A percentile compares a stretch with the other conserved stretches of the same genome.
phyloP scores from a whole-genome alignment of 2,888 invertebrate species.

The Cantharis rustica region DNA sequence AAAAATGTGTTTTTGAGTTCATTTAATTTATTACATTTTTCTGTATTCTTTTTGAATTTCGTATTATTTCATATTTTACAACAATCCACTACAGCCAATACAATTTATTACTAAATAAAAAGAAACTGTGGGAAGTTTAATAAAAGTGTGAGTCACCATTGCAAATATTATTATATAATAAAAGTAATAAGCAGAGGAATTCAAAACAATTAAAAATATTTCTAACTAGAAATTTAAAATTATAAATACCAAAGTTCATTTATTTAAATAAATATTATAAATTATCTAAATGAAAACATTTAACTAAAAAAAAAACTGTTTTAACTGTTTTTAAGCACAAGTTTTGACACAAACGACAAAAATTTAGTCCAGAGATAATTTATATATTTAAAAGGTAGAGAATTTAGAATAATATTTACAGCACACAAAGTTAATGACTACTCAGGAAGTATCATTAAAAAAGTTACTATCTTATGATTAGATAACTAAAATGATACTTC shows the following conservation, averaged over 20 bases:
- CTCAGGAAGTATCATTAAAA: neutral
- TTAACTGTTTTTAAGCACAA: neutral
- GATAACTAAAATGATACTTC: neutral
- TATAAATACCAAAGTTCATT: neutral
- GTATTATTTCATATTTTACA: too few relatives aligned
- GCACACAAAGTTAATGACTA: neutral
- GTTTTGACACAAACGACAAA: neutral
- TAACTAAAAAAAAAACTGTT: neutral
- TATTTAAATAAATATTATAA: neutral
- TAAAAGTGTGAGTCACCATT: neutral
- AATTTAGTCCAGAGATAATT: neutral
- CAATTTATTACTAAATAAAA: too few relatives aligned
- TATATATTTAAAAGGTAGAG: neutral
- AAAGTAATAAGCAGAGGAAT: neutral
- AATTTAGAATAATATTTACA: neutral
- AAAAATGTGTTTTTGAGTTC: too few relatives aligned
- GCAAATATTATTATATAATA: neutral
- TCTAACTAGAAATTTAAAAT: neutral
- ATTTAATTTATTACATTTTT: too few relatives aligned
- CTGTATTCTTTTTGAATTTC: too few relatives aligned
- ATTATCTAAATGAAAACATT: neutral
- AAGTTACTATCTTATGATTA: neutral
- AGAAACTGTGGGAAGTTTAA: neutral
- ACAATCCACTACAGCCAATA: too few relatives aligned
- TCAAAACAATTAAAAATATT: neutral